Percentiles rank a stretch among this genome's conserved stretches.
Conservation (phyloP, 2,797 vertebrate genomes). For the Spondyliosoma cantharus region DNA sequence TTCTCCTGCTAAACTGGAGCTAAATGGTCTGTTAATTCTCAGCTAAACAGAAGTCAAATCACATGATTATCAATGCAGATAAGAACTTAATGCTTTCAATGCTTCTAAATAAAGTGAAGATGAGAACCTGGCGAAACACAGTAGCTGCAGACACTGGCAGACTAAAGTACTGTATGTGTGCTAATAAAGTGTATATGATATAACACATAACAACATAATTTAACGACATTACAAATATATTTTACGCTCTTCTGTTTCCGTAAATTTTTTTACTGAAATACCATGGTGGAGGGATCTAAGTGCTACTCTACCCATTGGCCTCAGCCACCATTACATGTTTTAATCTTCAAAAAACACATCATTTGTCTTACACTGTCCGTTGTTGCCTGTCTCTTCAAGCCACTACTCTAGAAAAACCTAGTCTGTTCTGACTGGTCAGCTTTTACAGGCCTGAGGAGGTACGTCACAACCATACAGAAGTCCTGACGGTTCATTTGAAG, state of each 20-base stretch:
- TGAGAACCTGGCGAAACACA: not conserved
- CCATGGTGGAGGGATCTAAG: not conserved
- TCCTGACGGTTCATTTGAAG: too few species aligned
- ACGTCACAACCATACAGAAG: too few species aligned
- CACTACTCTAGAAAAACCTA: too few species aligned
- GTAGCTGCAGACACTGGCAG: not conserved
- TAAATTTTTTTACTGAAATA: too few species aligned
- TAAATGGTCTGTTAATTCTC: constrained; percentile 45
- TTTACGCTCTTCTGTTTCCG: not conserved
- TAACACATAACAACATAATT: not conserved
- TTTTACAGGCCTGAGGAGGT: too few species aligned
- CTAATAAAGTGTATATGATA: not conserved
- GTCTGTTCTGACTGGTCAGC: too few species aligned
- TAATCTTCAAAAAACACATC: too few species aligned
- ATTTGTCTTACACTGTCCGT: too few species aligned
- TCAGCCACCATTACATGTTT: not conserved
- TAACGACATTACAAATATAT: not conserved
- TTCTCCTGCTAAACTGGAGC: constrained; percentile 31
- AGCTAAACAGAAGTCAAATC: constrained; percentile 22
- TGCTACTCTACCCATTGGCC: not conserved
- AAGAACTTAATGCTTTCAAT: constrained; percentile 12
- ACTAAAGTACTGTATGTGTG: not conserved
- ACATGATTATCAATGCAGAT: constrained; percentile 17
- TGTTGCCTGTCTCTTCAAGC: too few species aligned
- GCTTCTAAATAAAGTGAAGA: constrained; percentile 3